Evolutionary conservation across 2,797 vertebrate genomes (phyloP).

Genomic region (Rhinichthys osculus): DNA sequence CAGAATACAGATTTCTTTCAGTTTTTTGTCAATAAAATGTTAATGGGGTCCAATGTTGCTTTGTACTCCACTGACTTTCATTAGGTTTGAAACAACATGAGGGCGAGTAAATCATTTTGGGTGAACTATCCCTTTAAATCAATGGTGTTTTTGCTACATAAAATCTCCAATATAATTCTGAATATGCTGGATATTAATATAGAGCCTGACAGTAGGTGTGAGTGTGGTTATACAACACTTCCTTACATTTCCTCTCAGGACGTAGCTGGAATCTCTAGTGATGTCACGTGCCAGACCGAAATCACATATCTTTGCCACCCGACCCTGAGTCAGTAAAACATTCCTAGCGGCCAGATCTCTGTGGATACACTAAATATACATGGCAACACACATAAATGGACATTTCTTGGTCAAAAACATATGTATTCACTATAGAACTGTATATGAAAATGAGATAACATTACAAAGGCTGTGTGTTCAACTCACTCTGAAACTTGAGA

Average conservation of each 20-base stretch:
- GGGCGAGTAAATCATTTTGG: not conserved
- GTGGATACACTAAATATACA: slow-evolving; percentile 88
- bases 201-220: not conserved
- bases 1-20: not conserved
- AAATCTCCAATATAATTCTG: not conserved
- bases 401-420: slow-evolving; percentile 36
- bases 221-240: slow-evolving; percentile 2
- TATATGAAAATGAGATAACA: not conserved
- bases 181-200: not conserved
- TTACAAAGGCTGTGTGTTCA: not conserved
- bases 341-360: slow-evolving; percentile 96
- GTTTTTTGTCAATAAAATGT: not conserved
- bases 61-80: not conserved
- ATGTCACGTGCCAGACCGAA: slow-evolving; percentile 97
- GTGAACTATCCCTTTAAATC: not conserved
- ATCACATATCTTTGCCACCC: slow-evolving; percentile 98
- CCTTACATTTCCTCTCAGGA: slow-evolving; percentile 96
- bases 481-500: slow-evolving; percentile 12
- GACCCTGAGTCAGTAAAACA: slow-evolving; percentile 92
- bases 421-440: slow-evolving; percentile 29
- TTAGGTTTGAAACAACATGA: not conserved
- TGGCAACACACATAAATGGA: slow-evolving; percentile 32
- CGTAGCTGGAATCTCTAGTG: slow-evolving; percentile 94
- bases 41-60: not conserved
- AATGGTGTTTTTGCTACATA: not conserved